These are phyloP conservation scores for Aelia acuminata DNA, from an alignment of 2,888 invertebrate species.

Conservation along the genomic window DNA sequence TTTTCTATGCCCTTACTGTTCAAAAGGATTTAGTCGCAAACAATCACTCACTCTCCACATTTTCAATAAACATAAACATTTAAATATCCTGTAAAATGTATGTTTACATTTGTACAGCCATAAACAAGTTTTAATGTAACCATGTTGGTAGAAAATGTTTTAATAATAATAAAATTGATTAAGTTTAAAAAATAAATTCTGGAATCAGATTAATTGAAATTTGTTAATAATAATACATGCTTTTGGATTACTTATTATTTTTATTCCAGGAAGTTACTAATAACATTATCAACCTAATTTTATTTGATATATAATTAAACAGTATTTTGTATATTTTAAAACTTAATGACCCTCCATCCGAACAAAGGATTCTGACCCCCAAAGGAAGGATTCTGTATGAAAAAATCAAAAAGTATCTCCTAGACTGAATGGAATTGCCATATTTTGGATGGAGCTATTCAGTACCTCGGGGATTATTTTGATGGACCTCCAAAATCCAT, in stretches of 20 bases:
- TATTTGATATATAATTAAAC: not conserved
- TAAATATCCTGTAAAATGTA: not conserved
- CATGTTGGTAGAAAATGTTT: not conserved
- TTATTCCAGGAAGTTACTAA: not conserved
- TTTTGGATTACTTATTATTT: not conserved
- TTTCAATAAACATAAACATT: constrained; percentile 48
- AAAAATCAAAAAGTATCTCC: not conserved
- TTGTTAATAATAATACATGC: not conserved
- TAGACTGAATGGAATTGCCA: not conserved
- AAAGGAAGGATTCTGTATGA: no score
- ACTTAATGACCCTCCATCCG: not conserved
- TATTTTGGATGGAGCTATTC: not conserved
- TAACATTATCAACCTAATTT: no score
- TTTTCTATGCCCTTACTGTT: constrained; percentile 64
- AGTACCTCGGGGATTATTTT: not conserved
- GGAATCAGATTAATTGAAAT: no score
- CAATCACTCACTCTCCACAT: constrained; percentile 62
- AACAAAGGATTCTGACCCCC: not conserved
- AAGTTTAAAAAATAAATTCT: no score
- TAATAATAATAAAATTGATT: not conserved
- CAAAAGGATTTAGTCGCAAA: constrained; percentile 76
- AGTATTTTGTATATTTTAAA: not conserved
- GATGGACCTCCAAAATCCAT: not conserved
- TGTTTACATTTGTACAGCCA: not conserved
- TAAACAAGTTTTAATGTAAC: not conserved